Conservation (phyloP, 2,113 vertebrate species). For the Benitochromis conjunctus region DNA sequence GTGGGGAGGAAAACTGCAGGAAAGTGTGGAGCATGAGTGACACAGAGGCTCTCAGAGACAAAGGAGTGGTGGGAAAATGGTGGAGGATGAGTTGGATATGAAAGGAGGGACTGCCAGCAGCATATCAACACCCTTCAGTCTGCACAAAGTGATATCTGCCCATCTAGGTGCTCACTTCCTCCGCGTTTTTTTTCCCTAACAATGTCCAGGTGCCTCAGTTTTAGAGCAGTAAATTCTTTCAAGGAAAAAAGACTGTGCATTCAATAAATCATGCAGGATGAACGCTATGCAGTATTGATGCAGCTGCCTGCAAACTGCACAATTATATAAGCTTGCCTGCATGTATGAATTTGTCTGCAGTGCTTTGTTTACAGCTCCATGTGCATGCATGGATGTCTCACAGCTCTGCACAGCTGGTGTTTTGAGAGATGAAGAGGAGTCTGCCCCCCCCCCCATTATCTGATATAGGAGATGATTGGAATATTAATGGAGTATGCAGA, state of each 20-base stretch:
- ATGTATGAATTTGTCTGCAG: conserved; percentile 47
- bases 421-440: conserved; percentile 67
- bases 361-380: conserved; percentile 52
- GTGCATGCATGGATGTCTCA: conserved; percentile 52
- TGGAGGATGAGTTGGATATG: conserved; percentile 45
- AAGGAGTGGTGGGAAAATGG: conserved; percentile 35
- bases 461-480: conserved; percentile 61
- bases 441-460: conserved; percentile 60
- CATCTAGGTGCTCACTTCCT: conserved; percentile 27
- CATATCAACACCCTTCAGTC: conserved; percentile 57
- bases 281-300: conserved; percentile 58
- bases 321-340: conserved; percentile 64
- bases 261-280: conserved; percentile 57
- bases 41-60: conserved; percentile 33
- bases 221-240: conserved; percentile 5
- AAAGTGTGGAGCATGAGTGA: conserved; percentile 25
- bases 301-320: conserved; percentile 44
- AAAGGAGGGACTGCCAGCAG: conserved; percentile 52
- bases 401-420: conserved; percentile 65
- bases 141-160: conserved; percentile 46
- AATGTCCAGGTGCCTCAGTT: background rate
- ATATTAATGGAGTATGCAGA: conserved; percentile 63
- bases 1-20: conserved; percentile 1
- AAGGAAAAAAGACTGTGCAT: conserved; percentile 9
- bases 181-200: background rate